Conservation (phyloP, 2,888 invertebrate species). For the Baronia brevicornis region DNA sequence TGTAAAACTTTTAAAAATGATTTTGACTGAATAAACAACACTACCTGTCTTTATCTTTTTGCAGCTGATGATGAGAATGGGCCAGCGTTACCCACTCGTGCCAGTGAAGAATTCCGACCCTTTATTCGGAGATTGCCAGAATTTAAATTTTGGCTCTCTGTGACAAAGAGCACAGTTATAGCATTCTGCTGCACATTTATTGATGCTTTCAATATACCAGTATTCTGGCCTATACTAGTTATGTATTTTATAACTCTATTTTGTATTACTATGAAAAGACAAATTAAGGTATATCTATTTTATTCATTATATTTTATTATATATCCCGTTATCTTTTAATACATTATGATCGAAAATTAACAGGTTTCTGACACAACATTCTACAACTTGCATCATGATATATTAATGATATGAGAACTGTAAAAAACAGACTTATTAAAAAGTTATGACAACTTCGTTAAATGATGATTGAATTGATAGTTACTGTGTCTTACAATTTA, state of each 20-base stretch:
- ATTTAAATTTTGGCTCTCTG: slow-evolving; percentile 99
- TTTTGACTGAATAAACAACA: background rate
- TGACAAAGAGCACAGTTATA: slow-evolving; percentile 93
- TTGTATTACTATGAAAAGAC: slow-evolving; percentile 99
- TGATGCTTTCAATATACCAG: slow-evolving; percentile 98
- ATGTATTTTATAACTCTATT: slow-evolving; percentile 99
- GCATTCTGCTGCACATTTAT: slow-evolving; percentile 96
- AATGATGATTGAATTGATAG: too few species aligned
- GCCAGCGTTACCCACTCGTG: slow-evolving; percentile 94
- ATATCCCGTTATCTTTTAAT: too few species aligned
- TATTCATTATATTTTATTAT: slow-evolving; percentile 3
- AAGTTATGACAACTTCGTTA: too few species aligned
- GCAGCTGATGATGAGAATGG: slow-evolving; percentile 83
- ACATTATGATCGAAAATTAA: too few species aligned
- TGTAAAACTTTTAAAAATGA: background rate
- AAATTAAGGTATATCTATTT: slow-evolving; percentile 90
- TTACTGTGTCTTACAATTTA: too few species aligned
- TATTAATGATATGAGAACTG: too few species aligned
- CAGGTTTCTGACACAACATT: too few species aligned
- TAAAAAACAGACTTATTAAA: too few species aligned
- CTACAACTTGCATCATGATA: too few species aligned
- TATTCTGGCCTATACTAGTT: slow-evolving; percentile 99
- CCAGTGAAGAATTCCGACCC: slow-evolving; percentile 98
- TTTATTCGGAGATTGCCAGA: slow-evolving; percentile 98
- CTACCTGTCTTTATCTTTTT: slow-evolving; percentile 24